A percentile compares a stretch with the other conserved stretches of the same genome.
Evolutionary conservation across 2,797 vertebrate genomes (phyloP).

Genomic region (Diglossa cyanea): DNA sequence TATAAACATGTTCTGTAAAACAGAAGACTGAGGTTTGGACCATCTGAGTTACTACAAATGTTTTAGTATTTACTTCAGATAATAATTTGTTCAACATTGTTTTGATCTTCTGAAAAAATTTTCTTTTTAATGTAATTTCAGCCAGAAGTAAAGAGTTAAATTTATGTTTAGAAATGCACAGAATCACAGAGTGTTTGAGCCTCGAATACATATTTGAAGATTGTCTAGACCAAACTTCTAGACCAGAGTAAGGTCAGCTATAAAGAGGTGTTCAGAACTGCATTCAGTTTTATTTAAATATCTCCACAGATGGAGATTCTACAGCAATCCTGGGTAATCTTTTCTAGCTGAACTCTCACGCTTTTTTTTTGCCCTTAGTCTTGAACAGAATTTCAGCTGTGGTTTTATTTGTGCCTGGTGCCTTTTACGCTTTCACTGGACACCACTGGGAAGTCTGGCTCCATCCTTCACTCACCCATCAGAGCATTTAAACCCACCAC

Average conservation of each 20-base stretch:
- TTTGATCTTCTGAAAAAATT: background rate
- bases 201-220: background rate
- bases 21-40: background rate
- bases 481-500: too few species aligned
- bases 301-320: background rate
- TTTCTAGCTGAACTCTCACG: background rate
- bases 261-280: background rate
- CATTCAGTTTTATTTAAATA: background rate
- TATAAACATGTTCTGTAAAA: background rate
- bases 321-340: background rate
- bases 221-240: background rate
- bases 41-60: background rate
- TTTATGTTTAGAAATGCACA: background rate
- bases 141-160: background rate
- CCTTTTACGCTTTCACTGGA: background rate
- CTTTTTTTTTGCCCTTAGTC: background rate
- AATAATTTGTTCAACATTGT: background rate
- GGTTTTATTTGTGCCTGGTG: background rate
- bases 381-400: background rate
- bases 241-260: background rate
- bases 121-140: background rate
- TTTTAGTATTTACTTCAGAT: background rate
- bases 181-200: background rate
- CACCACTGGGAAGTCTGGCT: background rate
- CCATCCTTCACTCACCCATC: background rate